Evolutionary conservation across 2,888 invertebrate species (phyloP).

Genomic region (Spialia ferax): DNA sequence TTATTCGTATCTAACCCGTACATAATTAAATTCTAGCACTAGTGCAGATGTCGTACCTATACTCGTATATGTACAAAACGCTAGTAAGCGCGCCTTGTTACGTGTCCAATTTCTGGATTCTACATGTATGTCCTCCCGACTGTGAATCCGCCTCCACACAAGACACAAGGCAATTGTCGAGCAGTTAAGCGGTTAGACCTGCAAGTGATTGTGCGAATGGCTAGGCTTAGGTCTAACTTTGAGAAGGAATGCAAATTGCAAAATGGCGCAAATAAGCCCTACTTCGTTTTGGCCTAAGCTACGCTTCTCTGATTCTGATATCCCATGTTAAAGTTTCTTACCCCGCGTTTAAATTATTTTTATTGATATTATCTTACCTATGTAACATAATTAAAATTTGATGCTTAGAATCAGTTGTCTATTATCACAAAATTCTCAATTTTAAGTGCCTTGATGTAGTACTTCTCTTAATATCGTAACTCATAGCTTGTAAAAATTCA

Average conservation of each 20-base stretch:
- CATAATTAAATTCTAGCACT: background rate
- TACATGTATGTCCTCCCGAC: background rate
- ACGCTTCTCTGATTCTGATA: too few species aligned
- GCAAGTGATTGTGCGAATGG: background rate
- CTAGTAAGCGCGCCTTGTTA: background rate
- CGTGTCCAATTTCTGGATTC: background rate
- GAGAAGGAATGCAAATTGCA: background rate
- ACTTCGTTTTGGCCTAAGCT: too few species aligned
- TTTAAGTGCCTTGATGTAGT: too few species aligned
- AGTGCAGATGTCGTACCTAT: background rate
- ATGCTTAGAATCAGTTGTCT: too few species aligned
- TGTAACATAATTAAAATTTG: too few species aligned
- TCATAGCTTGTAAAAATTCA: too few species aligned
- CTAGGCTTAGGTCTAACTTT: background rate
- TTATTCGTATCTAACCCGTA: too few species aligned
- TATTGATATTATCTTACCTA: too few species aligned
- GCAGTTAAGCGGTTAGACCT: background rate
- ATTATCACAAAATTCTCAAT: too few species aligned
- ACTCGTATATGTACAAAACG: background rate
- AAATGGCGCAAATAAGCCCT: background rate
- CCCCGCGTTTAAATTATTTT: too few species aligned
- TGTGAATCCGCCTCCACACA: background rate
- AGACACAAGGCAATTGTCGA: background rate
- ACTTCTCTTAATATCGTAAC: too few species aligned
- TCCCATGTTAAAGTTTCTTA: too few species aligned